Evolutionary conservation across 2,797 vertebrate species (phyloP).

Genomic region (Lepus townsendii): DNA sequence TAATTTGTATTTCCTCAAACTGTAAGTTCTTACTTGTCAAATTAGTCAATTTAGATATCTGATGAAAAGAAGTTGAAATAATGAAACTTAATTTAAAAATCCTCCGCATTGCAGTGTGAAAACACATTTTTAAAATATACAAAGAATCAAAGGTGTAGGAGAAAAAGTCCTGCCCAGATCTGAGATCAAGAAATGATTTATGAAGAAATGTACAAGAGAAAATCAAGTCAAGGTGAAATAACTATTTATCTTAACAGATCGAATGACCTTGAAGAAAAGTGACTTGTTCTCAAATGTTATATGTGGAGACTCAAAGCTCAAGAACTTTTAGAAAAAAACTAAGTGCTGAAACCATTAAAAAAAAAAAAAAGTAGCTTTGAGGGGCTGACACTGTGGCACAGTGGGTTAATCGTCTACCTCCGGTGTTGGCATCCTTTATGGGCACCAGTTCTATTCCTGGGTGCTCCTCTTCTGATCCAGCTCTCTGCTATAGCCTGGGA

Average conservation of each 20-base stretch:
- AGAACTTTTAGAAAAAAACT: neutral
- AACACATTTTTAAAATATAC: neutral
- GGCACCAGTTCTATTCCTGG: too few relatives aligned
- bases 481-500: too few relatives aligned
- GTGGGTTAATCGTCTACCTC: too few relatives aligned
- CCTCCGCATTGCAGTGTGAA: neutral
- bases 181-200: constrained; percentile 40
- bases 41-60: neutral
- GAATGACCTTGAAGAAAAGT: neutral
- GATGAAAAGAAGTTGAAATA: neutral
- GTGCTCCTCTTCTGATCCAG: too few relatives aligned
- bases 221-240: neutral
- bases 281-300: neutral
- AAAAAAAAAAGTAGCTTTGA: neutral
- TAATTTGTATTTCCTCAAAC: neutral
- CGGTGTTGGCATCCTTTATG: too few relatives aligned
- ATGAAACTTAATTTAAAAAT: neutral
- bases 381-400: too few relatives aligned
- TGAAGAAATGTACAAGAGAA: constrained; percentile 35
- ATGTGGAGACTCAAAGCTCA: neutral
- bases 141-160: neutral
- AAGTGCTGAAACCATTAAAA: neutral
- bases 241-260: constrained; percentile 14
- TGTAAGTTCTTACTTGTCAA: neutral
- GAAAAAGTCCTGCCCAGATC: neutral